A percentile compares a stretch with the other conserved stretches of the same genome.
Conservation (phyloP, 2,888 invertebrate genomes). For the Anagyrus pseudococci region DNA sequence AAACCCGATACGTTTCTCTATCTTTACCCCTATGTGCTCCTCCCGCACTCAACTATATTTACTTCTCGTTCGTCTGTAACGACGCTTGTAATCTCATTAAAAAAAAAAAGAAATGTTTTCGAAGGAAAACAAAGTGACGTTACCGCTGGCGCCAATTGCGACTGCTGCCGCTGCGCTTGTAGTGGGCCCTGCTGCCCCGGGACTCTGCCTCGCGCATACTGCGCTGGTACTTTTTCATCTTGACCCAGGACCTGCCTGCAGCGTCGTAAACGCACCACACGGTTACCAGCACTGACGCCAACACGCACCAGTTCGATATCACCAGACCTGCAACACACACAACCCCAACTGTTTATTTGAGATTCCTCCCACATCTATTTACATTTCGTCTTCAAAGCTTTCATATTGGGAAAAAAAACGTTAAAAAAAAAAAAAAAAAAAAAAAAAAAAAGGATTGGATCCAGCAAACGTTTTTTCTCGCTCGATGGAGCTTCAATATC, state of each 20-base stretch:
- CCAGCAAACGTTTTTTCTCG: too few species aligned
- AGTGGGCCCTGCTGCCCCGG: constrained; percentile 68
- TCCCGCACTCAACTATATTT: too few species aligned
- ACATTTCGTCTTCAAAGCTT: too few species aligned
- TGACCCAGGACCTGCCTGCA: constrained; percentile 89
- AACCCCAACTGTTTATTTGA: too few species aligned
- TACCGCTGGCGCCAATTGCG: constrained; percentile 86
- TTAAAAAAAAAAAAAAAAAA: background rate
- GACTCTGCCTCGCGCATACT: constrained; percentile 80
- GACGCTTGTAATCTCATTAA: too few species aligned
- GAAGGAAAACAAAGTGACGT: background rate
- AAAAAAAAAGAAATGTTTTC: too few species aligned
- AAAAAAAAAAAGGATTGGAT: too few species aligned
- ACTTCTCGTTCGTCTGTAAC: too few species aligned
- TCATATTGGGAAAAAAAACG: background rate
- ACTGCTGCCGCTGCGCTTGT: constrained; percentile 78
- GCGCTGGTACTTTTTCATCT: constrained; percentile 86
- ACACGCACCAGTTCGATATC: constrained; percentile 78
- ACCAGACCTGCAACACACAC: constrained; percentile 69
- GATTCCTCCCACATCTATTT: too few species aligned
- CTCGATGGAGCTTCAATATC: too few species aligned
- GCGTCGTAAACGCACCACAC: constrained; percentile 88
- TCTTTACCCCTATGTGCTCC: too few species aligned
- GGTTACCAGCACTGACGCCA: constrained; percentile 75
- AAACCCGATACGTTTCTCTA: too few species aligned